Conservation (phyloP, 2,113 vertebrate genomes). For the Neoarius graeffei region DNA sequence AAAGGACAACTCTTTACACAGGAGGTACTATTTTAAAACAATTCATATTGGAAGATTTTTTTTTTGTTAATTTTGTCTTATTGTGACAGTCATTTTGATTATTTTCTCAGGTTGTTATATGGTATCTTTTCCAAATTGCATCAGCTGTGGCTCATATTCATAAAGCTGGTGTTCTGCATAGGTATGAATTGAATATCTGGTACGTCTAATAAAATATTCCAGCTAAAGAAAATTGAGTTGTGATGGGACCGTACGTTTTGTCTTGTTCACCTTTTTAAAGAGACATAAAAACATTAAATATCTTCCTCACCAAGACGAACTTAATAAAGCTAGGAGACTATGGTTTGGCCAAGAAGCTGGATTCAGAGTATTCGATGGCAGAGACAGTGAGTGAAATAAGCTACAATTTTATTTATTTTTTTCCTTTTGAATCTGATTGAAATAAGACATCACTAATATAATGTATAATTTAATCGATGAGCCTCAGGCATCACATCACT, state of each 20-base stretch:
- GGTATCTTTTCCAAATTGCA: constrained; percentile 97
- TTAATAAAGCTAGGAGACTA: constrained; percentile 98
- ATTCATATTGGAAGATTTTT: neutral
- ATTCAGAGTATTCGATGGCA: constrained; percentile 94
- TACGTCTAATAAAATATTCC: neutral
- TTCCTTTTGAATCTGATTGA: neutral
- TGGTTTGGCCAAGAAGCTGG: constrained; percentile 94
- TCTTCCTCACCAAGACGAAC: constrained; percentile 98
- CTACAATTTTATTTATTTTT: neutral
- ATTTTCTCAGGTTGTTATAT: constrained; percentile 84
- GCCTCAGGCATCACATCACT: neutral
- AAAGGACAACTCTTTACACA: constrained; percentile 89
- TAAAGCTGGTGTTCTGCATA: constrained; percentile 93
- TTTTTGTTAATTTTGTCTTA: neutral
- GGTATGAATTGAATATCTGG: constrained; percentile 66
- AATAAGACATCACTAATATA: neutral
- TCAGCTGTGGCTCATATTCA: constrained; percentile 97
- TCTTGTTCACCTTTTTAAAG: constrained; percentile 66
- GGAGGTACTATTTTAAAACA: constrained; percentile 76
- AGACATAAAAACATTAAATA: constrained; percentile 99
- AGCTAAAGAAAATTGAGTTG: neutral
- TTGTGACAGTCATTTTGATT: no score
- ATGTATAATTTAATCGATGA: neutral
- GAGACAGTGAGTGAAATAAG: constrained; percentile 84
- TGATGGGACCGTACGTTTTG: neutral